Evolutionary conservation across 2,113 vertebrate species (phyloP).

Genomic region (Pterocles gutturalis): DNA sequence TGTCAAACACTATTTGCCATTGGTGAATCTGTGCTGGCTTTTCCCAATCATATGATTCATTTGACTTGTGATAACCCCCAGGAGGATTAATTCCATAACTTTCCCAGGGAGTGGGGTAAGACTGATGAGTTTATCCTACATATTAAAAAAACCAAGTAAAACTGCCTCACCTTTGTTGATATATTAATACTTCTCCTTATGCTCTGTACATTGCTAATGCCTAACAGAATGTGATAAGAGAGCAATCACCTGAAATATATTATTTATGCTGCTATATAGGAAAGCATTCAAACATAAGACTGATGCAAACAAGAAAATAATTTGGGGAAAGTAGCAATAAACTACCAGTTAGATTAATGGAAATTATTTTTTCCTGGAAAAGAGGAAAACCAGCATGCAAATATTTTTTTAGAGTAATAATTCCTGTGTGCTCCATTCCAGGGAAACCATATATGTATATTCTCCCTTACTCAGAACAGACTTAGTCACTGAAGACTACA

Average conservation of each 20-base stretch:
- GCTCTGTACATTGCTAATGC: not conserved
- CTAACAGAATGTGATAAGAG: not conserved
- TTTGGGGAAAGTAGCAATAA: not conserved
- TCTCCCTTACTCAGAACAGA: not conserved
- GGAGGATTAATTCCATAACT: too few species aligned
- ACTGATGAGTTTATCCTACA: not conserved
- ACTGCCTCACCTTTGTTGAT: not conserved
- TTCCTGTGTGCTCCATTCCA: not conserved
- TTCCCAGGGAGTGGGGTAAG: too few species aligned
- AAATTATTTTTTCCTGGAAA: not conserved
- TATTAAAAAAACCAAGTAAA: not conserved
- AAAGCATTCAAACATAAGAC: not conserved
- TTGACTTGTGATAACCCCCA: too few species aligned
- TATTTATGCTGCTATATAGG: not conserved
- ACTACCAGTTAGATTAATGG: not conserved
- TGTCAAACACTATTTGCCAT: too few species aligned
- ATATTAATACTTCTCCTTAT: not conserved
- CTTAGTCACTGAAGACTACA: not conserved
- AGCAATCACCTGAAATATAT: not conserved
- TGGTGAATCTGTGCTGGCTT: too few species aligned
- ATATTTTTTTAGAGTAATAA: not conserved
- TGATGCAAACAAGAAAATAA: not conserved
- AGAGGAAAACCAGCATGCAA: not conserved
- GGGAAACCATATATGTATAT: not conserved
- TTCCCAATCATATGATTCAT: too few species aligned